A percentile compares a stretch with the other conserved stretches of the same genome.
Evolutionary conservation across 1,140 invertebrate species (phyloP).

Genomic region (Antheraea mylitta): DNA sequence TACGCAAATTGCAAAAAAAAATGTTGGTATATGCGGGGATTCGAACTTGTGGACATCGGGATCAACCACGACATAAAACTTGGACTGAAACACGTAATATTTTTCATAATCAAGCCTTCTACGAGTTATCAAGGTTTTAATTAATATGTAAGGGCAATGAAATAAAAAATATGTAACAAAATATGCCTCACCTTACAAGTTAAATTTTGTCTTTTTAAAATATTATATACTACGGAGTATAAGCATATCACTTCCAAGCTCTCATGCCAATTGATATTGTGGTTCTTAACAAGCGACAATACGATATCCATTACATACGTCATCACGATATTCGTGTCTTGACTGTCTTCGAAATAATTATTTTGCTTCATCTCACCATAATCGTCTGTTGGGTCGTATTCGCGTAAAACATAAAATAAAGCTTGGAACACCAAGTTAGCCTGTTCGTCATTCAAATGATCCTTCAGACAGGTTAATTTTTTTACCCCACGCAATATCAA

Average conservation of each 20-base stretch:
- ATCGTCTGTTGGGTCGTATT: constrained; percentile 69
- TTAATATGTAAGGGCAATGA: too few species aligned
- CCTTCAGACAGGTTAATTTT: constrained; percentile 77
- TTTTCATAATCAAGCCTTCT: too few species aligned
- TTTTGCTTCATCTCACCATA: constrained; percentile 33
- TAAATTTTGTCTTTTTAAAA: constrained; percentile 78
- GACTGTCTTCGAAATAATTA: constrained; percentile 36
- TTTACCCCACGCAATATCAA: constrained; percentile 83
- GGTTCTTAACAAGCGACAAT: constrained; percentile 82
- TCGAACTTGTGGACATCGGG: too few species aligned
- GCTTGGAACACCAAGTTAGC: constrained; percentile 86
- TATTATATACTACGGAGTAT: constrained; percentile 76
- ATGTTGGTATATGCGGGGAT: too few species aligned
- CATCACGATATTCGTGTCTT: constrained; percentile 59
- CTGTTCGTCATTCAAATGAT: constrained; percentile 80
- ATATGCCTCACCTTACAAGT: constrained; percentile 71
- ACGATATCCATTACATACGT: constrained; percentile 81
- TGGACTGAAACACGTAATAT: too few species aligned
- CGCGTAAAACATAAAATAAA: constrained; percentile 83
- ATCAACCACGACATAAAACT: too few species aligned
- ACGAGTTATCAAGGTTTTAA: neutral
- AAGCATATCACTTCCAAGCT: constrained; percentile 84
- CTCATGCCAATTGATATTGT: constrained; percentile 87
- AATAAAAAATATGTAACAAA: constrained; percentile 15
- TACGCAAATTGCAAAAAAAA: too few species aligned